Evolutionary conservation across 2,113 vertebrate genomes (phyloP).

Genomic region (Phrynosoma blainvillii): DNA sequence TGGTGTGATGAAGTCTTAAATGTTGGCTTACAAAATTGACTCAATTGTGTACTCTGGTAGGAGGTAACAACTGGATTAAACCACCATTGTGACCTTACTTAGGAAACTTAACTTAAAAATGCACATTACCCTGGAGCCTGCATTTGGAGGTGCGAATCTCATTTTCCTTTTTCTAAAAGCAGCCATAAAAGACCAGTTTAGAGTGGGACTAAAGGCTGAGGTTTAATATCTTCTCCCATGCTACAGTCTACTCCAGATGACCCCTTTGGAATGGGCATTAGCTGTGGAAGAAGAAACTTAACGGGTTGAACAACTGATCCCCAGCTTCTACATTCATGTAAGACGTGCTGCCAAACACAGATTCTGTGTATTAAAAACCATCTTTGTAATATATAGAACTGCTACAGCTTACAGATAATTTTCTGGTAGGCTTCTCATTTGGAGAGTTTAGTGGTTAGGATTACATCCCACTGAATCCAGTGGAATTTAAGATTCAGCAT

Average conservation of each 20-base stretch:
- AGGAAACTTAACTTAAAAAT: neutral
- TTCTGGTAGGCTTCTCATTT: neutral
- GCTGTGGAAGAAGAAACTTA: neutral
- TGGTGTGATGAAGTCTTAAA: no score
- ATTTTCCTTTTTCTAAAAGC: neutral
- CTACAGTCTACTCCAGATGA: neutral
- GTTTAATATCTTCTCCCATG: neutral
- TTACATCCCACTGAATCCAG: neutral
- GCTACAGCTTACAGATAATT: neutral
- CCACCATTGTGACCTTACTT: neutral
- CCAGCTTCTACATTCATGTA: neutral
- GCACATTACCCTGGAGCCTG: neutral
- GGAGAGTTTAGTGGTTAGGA: neutral
- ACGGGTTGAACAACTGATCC: neutral
- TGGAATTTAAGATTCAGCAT: no score
- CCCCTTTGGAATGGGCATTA: neutral
- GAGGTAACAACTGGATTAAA: no score
- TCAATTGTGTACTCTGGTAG: no score
- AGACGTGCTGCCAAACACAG: neutral
- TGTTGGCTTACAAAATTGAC: no score
- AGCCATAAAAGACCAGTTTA: neutral
- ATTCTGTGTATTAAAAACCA: neutral
- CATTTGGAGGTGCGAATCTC: neutral
- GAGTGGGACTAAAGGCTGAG: neutral
- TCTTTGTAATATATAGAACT: neutral